These are phyloP conservation scores for Saxicola maurus DNA, from an alignment of 2,797 vertebrate genomes.

Conservation along the genomic window DNA sequence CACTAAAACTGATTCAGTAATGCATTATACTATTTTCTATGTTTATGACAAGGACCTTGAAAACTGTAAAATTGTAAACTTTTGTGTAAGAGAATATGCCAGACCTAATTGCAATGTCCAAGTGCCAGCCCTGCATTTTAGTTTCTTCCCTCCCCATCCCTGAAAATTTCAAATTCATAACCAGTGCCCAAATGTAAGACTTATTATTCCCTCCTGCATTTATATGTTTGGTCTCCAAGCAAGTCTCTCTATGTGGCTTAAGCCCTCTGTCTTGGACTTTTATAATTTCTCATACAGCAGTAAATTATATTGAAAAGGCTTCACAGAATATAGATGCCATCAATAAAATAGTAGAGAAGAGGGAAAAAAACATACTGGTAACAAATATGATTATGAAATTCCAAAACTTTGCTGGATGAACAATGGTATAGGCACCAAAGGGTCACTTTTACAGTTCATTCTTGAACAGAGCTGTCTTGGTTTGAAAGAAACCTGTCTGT, in stretches of 20 bases:
- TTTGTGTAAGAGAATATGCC: not conserved
- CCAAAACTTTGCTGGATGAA: not conserved
- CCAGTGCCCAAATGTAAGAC: not conserved
- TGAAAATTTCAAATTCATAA: not conserved
- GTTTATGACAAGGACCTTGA: not conserved
- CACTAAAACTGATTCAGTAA: not conserved
- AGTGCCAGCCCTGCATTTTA: not conserved
- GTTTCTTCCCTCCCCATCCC: not conserved
- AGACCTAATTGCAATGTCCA: not conserved
- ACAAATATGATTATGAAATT: not conserved
- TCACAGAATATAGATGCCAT: not conserved
- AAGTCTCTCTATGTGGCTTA: not conserved
- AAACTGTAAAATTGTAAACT: not conserved
- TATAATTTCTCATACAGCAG: not conserved
- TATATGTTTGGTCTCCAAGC: not conserved
- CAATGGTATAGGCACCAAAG: not conserved
- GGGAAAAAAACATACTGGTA: not conserved
- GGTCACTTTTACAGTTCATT: not conserved
- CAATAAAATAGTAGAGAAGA: not conserved
- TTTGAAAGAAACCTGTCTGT: not conserved
- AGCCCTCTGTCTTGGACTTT: not conserved
- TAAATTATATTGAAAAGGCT: not conserved
- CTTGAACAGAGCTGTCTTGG: not conserved
- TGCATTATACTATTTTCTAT: not conserved
- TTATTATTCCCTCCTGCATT: not conserved